phyloP scores from a whole-genome alignment of 2,888 invertebrate species.

The Drosophila neotestacea region DNA sequence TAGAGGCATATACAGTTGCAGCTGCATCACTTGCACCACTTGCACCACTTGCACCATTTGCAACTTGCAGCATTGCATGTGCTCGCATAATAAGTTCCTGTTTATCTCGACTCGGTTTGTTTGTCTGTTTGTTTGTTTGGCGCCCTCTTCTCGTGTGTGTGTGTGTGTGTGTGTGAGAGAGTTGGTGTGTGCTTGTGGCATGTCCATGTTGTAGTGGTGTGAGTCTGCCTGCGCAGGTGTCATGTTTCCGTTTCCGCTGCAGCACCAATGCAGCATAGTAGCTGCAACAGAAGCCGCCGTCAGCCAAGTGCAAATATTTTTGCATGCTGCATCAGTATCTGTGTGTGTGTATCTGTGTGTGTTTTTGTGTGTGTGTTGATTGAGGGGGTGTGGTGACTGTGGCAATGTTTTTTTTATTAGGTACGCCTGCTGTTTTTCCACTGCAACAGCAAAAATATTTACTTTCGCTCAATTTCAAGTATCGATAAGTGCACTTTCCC shows the following conservation, averaged over 20 bases:
- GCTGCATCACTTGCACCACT: conserved; percentile 1
- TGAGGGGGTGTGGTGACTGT: conserved; percentile 8
- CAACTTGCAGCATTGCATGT: conserved; percentile 59
- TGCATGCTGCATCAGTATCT: conserved; percentile 31
- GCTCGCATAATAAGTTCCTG: conserved; percentile 78
- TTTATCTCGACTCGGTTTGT: conserved; percentile 71
- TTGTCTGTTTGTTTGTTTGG: conserved; percentile 56
- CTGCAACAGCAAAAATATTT: conserved; percentile 64
- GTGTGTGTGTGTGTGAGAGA: conserved; percentile 8
- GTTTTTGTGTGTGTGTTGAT: not conserved
- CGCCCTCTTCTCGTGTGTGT: conserved; percentile 7
- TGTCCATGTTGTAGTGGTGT: conserved; percentile 13
- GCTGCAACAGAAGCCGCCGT: conserved; percentile 31
- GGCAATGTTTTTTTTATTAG: conserved; percentile 45
- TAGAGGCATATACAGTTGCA: conserved; percentile 1
- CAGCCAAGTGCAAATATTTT: conserved; percentile 74
- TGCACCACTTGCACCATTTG: conserved; percentile 9
- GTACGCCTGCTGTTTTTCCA: conserved; percentile 29
- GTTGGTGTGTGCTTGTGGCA: conserved; percentile 11
- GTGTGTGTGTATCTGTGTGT: conserved; percentile 10
- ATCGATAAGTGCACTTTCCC: conserved; percentile 64
- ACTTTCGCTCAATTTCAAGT: conserved; percentile 63
- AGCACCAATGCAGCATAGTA: conserved; percentile 35
- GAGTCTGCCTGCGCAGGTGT: conserved; percentile 66
- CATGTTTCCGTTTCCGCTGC: conserved; percentile 78